Conservation (phyloP, 2,888 invertebrate species). For the Tachina fera region DNA sequence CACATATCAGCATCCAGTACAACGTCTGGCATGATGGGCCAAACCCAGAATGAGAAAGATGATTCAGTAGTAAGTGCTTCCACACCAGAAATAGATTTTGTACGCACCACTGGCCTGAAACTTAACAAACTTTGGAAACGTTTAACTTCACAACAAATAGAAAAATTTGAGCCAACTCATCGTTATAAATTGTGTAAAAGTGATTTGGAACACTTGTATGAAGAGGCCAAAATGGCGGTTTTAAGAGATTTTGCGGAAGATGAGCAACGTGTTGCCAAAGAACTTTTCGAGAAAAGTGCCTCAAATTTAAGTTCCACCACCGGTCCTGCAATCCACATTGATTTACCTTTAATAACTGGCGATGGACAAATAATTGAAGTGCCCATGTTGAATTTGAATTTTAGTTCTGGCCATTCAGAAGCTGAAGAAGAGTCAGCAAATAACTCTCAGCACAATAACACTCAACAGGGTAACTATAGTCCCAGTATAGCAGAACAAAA, state of each 20-base stretch:
- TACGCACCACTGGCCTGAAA: slow-evolving; percentile 79
- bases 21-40: slow-evolving; percentile 59
- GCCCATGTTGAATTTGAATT: slow-evolving; percentile 76
- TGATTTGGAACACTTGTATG: slow-evolving; percentile 82
- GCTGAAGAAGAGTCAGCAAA: slow-evolving; percentile 68
- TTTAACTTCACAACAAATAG: slow-evolving; percentile 81
- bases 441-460: slow-evolving; percentile 54
- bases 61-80: slow-evolving; percentile 42
- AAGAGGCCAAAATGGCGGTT: slow-evolving; percentile 81
- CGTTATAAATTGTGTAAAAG: slow-evolving; percentile 82
- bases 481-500: slow-evolving; percentile 75
- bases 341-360: neutral
- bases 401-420: slow-evolving; percentile 75
- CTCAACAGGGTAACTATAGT: slow-evolving; percentile 73
- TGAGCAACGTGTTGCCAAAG: slow-evolving; percentile 74
- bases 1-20: slow-evolving; percentile 64
- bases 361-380: slow-evolving; percentile 62
- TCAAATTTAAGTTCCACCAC: slow-evolving; percentile 61
- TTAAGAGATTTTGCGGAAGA: slow-evolving; percentile 76
- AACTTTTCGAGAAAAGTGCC: slow-evolving; percentile 73
- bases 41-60: slow-evolving; percentile 53
- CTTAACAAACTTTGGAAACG: slow-evolving; percentile 83
- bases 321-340: slow-evolving; percentile 28
- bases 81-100: slow-evolving; percentile 72
- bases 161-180: slow-evolving; percentile 81